Conservation (phyloP, 1,140 invertebrate genomes). For the Marisa cornuarietis region DNA sequence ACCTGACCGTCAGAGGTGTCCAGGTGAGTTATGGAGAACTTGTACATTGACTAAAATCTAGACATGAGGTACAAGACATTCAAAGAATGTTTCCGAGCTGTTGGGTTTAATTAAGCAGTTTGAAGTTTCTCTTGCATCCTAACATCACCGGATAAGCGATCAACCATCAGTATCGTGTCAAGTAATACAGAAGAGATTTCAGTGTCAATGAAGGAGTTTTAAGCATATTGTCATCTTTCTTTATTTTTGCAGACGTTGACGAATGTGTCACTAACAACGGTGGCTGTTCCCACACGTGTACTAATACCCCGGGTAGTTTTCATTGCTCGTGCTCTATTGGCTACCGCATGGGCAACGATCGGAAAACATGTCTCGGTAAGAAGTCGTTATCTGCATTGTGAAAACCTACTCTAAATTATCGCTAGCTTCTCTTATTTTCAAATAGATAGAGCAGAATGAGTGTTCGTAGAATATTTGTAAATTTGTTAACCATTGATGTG, state of each 20-base stretch:
- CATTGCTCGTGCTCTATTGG: constrained; percentile 29
- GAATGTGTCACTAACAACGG: constrained; percentile 6
- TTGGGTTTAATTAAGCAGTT: not conserved
- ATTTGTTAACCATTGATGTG: too few relatives aligned
- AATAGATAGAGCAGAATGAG: too few relatives aligned
- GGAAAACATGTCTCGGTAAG: constrained; percentile 28
- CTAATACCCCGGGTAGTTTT: constrained; percentile 26
- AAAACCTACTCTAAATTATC: too few relatives aligned
- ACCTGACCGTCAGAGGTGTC: not conserved
- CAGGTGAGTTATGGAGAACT: not conserved
- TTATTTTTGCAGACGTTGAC: constrained; percentile 19
- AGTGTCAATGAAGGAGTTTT: not conserved
- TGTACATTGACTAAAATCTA: too few relatives aligned
- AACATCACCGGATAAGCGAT: not conserved
- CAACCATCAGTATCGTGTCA: not conserved
- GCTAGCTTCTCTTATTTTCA: too few relatives aligned
- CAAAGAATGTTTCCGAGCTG: too few relatives aligned
- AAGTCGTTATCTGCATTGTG: too few relatives aligned
- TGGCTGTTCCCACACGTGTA: constrained; percentile 27
- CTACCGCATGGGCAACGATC: constrained; percentile 21
- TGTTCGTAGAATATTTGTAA: too few relatives aligned
- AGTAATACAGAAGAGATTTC: not conserved
- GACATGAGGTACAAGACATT: too few relatives aligned
- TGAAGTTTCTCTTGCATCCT: too few relatives aligned
- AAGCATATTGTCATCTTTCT: not conserved